These are phyloP conservation scores for Phyllostomus discolor DNA, from an alignment of 2,113 vertebrate species.

Conservation along the genomic window DNA sequence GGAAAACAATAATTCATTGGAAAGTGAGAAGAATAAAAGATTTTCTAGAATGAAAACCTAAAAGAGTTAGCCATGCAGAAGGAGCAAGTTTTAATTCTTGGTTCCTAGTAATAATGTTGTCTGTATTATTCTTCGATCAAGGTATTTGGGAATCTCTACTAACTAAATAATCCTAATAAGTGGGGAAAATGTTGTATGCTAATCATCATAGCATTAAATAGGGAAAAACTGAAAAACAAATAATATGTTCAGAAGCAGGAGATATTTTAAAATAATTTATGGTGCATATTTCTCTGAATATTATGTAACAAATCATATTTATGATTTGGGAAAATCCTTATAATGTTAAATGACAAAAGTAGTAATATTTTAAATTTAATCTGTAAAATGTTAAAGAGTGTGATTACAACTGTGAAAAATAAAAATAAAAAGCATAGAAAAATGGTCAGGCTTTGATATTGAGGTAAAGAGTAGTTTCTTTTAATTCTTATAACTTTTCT, in stretches of 20 bases:
- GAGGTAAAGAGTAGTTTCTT: background rate
- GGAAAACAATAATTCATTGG: constrained; percentile 47
- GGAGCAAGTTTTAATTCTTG: background rate
- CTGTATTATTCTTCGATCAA: constrained; percentile 21
- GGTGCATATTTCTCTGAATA: background rate
- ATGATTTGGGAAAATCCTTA: constrained; percentile 14
- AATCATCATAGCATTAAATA: background rate
- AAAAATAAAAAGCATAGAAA: background rate
- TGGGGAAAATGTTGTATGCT: background rate
- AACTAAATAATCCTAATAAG: background rate
- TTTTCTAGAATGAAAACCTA: constrained; percentile 19
- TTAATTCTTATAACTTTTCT: background rate
- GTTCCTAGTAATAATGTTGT: background rate
- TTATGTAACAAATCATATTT: constrained; percentile 20
- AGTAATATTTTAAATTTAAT: background rate
- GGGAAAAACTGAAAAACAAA: background rate
- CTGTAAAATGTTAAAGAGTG: background rate
- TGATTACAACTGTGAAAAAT: background rate
- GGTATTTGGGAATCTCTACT: background rate
- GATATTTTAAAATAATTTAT: constrained; percentile 16
- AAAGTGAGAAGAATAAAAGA: constrained; percentile 27
- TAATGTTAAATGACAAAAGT: background rate
- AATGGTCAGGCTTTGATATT: background rate
- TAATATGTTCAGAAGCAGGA: background rate
- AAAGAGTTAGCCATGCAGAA: background rate